Evolutionary conservation across 2,888 invertebrate genomes (phyloP), one percentile per base, ranked within the genome.

Genomic region (Rhagonycha lutea): DNA sequence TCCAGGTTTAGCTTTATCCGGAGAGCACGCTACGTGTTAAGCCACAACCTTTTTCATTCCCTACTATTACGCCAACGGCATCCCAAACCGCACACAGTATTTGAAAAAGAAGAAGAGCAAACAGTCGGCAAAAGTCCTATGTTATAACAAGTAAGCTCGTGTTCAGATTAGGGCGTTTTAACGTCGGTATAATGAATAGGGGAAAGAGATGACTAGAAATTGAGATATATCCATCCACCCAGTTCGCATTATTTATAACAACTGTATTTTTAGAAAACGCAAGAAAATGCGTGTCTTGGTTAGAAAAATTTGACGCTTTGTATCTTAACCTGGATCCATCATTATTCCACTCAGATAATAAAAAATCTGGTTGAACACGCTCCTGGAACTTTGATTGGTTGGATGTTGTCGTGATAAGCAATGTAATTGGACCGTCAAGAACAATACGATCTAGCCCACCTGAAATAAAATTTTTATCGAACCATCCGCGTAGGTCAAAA

Each of bases 1-100:
- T 74, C 28, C 24, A 29, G 69, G 76, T 76, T 75, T 72, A 76
- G 61, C 75, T 75, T 76, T 68, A 65, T 69, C 63, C 29, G 61
- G 61, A 69, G 26, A 72, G 68, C 72, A 72, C 75, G 68, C 72
- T 75, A 72, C 61, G 69, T 68, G 60, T 61, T 75, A 72, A 75
- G 72, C 73, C 67, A 14, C 29, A 67, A 69, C 24, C 61, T 72
- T 69, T 75, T 73, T 70, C 67, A 65, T 73, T 24, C 61, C 69
- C 62, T 63, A 14, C 60, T 18, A 28, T 62, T 24, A 26, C 61
- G 32, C 69, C 61, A 71, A 75, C 62, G 12, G 14, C 23, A 62
- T 62, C 28, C n/a, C 32, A 72, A 68, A 47, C 68, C 28, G 10
- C 67, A 72, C 72, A 12, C 28, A 65, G 26, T 61, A 71, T 24